Conservation (phyloP, 2,797 vertebrate species). For the Amniataba percoides region DNA sequence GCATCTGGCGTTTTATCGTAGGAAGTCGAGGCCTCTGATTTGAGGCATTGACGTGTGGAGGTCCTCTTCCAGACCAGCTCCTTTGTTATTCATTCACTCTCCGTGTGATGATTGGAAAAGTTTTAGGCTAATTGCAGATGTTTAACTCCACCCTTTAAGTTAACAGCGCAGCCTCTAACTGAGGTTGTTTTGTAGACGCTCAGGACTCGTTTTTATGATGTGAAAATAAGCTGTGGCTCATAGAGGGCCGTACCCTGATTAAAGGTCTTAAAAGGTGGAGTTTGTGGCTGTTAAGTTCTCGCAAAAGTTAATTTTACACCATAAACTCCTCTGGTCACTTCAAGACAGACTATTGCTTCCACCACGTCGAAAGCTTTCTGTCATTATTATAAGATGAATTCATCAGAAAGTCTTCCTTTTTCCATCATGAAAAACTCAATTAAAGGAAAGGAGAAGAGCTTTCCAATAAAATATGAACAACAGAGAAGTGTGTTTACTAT, state of each 20-base stretch:
- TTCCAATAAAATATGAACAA: not conserved
- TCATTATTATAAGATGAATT: not conserved
- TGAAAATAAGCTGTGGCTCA: not conserved
- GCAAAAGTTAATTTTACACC: not conserved
- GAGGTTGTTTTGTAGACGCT: constrained; percentile 18
- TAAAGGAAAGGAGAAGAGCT: not conserved
- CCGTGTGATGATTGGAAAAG: not conserved
- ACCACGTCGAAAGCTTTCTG: not conserved
- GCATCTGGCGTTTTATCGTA: constrained; percentile 50
- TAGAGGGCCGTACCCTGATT: constrained; percentile 25
- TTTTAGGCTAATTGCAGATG: constrained; percentile 7
- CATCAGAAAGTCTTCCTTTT: no score
- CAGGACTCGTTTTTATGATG: constrained; percentile 2
- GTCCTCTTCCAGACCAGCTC: constrained; percentile 19
- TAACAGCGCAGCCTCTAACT: not conserved
- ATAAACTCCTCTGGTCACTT: accelerated
- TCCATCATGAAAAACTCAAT: not conserved
- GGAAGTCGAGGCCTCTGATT: constrained; percentile 48
- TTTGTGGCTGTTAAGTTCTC: constrained; percentile 14
- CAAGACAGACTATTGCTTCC: not conserved
- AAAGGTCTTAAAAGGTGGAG: constrained; percentile 28
- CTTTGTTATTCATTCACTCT: constrained; percentile 1
- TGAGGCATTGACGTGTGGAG: constrained; percentile 32
- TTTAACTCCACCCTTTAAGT: constrained; percentile 14
- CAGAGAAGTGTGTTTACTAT: not conserved